Evolutionary conservation across 2,113 vertebrate genomes (phyloP).

Genomic region (Coptodon rendalli): DNA sequence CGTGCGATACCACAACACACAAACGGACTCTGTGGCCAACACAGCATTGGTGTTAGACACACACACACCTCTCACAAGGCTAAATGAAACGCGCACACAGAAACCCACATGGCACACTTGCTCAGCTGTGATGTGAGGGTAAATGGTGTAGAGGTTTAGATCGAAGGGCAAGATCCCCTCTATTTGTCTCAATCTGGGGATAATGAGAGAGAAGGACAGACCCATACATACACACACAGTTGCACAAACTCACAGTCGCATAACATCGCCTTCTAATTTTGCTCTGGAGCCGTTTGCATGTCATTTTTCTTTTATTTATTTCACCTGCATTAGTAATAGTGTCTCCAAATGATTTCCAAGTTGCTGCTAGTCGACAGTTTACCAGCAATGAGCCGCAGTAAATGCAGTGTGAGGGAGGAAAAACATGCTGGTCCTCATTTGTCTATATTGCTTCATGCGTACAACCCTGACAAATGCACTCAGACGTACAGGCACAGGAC

Average conservation of each 20-base stretch:
- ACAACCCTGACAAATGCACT: neutral
- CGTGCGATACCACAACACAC: neutral
- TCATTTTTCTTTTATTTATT: slow-evolving; percentile 39
- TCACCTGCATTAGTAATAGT: slow-evolving; percentile 6
- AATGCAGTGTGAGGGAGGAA: neutral
- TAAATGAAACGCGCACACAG: neutral
- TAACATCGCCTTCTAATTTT: neutral
- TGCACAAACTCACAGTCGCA: neutral
- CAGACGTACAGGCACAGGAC: neutral
- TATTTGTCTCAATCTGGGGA: slow-evolving; percentile 57
- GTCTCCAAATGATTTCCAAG: slow-evolving; percentile 24
- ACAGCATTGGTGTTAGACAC: neutral
- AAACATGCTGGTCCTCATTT: slow-evolving; percentile 15
- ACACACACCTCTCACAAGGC: neutral
- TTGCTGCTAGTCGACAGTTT: neutral
- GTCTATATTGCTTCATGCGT: neutral
- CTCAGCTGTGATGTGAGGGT: slow-evolving; percentile 24
- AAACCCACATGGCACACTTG: neutral
- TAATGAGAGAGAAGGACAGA: slow-evolving; percentile 55
- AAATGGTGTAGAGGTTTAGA: slow-evolving; percentile 40
- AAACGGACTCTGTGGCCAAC: neutral
- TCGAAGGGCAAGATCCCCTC: slow-evolving; percentile 42
- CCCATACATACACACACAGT: neutral
- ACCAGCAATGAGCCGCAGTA: neutral
- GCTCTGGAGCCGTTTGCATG: slow-evolving; percentile 6